These are phyloP conservation scores for Ciona savignyi DNA, from an alignment of 23 tunicate species.

Conservation along the genomic window DNA sequence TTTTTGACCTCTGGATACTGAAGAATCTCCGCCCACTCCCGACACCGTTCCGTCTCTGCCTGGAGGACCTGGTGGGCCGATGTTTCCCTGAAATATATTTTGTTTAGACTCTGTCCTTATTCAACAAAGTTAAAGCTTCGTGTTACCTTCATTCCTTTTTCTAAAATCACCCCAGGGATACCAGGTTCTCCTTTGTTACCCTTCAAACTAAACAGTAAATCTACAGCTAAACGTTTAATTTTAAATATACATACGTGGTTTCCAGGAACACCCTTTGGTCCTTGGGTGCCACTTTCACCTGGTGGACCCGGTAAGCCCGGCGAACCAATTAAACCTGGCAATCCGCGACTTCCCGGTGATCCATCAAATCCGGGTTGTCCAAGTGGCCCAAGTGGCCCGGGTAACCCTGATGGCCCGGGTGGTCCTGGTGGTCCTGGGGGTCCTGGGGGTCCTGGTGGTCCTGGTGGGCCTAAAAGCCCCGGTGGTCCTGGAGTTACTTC, in stretches of 20 bases:
- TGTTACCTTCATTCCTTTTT: not conserved
- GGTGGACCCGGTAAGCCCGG: too few relatives aligned
- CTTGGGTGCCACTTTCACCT: too few relatives aligned
- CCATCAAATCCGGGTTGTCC: not conserved
- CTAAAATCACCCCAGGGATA: not conserved
- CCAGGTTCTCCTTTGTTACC: constrained; percentile 3
- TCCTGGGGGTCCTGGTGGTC: constrained; percentile 56
- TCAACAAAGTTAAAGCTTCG: not conserved
- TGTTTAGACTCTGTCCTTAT: not conserved
- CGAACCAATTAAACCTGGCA: too few relatives aligned
- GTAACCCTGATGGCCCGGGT: constrained; percentile 28
- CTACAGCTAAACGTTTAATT: too few relatives aligned
- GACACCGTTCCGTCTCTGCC: constrained; percentile 5
- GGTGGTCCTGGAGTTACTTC: constrained; percentile 30
- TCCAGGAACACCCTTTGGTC: constrained; percentile 15
- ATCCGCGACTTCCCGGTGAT: constrained; percentile 16
- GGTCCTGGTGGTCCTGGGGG: constrained; percentile 56
- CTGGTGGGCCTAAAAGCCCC: constrained; percentile 36
- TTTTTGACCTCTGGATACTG: constrained; percentile 16
- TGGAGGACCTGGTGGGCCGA: constrained; percentile 47
- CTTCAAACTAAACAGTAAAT: too few relatives aligned
- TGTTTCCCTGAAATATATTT: constrained; percentile 11
- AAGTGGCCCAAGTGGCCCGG: not conserved
- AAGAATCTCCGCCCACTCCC: not conserved
- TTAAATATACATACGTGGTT: constrained; percentile 12